Conservation (phyloP, 2,113 vertebrate species). For the Carassius auratus region DNA sequence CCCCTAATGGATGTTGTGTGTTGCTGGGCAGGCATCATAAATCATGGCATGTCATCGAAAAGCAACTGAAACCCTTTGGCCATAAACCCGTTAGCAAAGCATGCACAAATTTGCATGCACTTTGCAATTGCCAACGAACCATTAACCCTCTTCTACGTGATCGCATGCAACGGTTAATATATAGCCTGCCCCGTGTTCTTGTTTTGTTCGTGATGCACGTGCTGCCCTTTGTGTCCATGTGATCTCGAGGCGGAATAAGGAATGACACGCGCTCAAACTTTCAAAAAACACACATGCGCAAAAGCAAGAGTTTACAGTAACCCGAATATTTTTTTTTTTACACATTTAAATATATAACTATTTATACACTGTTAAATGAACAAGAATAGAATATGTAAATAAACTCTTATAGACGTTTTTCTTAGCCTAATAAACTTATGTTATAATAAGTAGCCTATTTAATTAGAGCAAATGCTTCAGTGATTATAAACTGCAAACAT, state of each 20-base stretch:
- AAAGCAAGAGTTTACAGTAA: background rate
- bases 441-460: background rate
- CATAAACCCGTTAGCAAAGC: background rate
- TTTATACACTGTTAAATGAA: background rate
- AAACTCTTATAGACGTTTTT: background rate
- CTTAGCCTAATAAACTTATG: background rate
- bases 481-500: background rate
- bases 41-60: background rate
- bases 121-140: conserved; percentile 7
- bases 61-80: background rate
- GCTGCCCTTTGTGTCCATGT: conserved; percentile 20
- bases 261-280: conserved; percentile 10
- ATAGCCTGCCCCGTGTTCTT: conserved; percentile 22
- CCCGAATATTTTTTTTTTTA: background rate
- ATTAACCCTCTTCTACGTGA: conserved; percentile 8
- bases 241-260: background rate
- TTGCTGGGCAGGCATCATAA: background rate
- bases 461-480: background rate
- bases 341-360: background rate
- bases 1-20: background rate
- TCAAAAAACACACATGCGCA: background rate
- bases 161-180: conserved; percentile 38
- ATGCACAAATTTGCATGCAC: background rate
- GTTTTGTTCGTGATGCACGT: conserved; percentile 42
- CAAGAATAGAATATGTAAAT: background rate